Evolutionary conservation across 1,140 invertebrate genomes (phyloP), one percentile per base, ranked within the genome.

Genomic region (Streblospio benedicti): DNA sequence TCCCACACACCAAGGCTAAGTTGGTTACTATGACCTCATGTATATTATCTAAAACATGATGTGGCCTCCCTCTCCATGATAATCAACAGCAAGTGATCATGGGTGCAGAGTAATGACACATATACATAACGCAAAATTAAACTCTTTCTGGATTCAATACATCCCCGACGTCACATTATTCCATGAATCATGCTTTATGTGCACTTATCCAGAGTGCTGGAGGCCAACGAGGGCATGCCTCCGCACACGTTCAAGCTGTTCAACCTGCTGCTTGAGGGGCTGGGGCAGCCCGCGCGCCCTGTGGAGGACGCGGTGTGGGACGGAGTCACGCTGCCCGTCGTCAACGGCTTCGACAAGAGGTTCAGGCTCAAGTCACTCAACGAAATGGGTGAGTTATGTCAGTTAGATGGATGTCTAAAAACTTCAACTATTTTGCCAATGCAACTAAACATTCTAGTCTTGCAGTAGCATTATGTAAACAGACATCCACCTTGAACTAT

Each of bases 211-310:
- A 74, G 72, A 30, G 65, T 76, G 23, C 66, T 74, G 38, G 50
- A 69, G 49, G 61, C 65, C 23, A 76, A 76, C 65, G 67, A 67
- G 27, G 72, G 71, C 18, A 54, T 27, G 6, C 73, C 74, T 25
- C 74, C 74, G 12, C 44, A 74, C 57, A 76, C 74, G 1, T 75
- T 64, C 54, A 63, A 52, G 30, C 51, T 71, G 44, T 74, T 76
- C 53, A 66, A 66, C 43, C 68, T 73, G 41, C 70, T 73, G 18
- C 61, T 65, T n/a, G 32, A 59, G 16, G 81, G 82, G 2, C 81
- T 87, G 41, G 85, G 85, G 0, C 70, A 79, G 28, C 85, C 86
- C 1, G 81, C 83, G 0, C 50, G 62, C 1, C 85, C 85, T 0
- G 79, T 81, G 0, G 57, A 64, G 0, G 78, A 83, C 54, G 71